Evolutionary conservation across 2,113 vertebrate genomes (phyloP), one percentile per base, ranked within the genome.

Genomic region (Microcebus murinus): DNA sequence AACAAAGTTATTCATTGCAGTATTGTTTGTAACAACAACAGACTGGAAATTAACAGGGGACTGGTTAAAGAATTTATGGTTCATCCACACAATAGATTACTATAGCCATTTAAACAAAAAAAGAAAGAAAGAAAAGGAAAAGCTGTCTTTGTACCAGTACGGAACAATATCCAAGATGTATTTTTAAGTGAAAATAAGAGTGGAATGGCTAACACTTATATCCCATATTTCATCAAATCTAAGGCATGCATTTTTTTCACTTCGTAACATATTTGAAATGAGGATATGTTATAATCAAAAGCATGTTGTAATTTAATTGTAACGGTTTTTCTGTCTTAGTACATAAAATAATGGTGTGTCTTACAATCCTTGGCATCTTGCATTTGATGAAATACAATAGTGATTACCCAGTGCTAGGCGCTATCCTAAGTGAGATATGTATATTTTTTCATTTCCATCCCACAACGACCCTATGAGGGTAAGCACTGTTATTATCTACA

Each of bases 21-120:
- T 39, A 63, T 91, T 92, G 42, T 88, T 88, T 85, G 52, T 93
- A 86, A 84, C 76, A 88, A 77, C 84, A 36, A 82, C 85, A 86
- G 79, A 57, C 61, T 55, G 83, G 79, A 91, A 95, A 50, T 70
- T 85, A 80, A 96, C 34, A 79, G 48, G 39, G 50, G 42, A 50
- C 73, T 57, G 9, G 67, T 91, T 96, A 96, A 95, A 95, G 94
- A 94, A 97, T 94, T 77, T 73, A 97, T 76, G 52, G 65, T 27
- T 81, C 65, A 36, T 45, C 39, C 85, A 48, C 79, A 91, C 94
- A 55, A 45, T 57, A 90, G 88, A 82, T 95, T 87, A 93, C 86
- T 91, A 74, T 15, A 89, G 73, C 79, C 94, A 36, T 82, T 94
- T 57, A 61, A 63, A 29, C 61, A 63, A 63, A 63, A 63, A 1